phyloP scores from a whole-genome alignment of 2,113 vertebrate genomes.

The Nansenia antarctica region DNA sequence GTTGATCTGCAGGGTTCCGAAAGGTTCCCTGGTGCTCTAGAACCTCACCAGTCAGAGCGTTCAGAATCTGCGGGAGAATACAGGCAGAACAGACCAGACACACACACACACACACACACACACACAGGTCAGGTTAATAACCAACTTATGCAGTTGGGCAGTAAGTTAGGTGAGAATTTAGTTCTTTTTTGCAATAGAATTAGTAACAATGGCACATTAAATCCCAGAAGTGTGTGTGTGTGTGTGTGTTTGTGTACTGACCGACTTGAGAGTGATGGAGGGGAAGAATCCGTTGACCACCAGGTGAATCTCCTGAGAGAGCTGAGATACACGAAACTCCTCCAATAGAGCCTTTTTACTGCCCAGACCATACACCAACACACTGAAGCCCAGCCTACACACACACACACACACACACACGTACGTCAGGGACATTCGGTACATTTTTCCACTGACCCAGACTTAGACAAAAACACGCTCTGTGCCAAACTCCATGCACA shows the following conservation, averaged over 20 bases:
- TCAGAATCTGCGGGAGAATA: slow-evolving; percentile 83
- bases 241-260: slow-evolving; percentile 63
- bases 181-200: too few relatives aligned
- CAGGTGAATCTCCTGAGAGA: slow-evolving; percentile 84
- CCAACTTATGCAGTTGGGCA: too few relatives aligned
- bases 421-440: slow-evolving; percentile 23
- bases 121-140: too few relatives aligned
- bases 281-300: slow-evolving; percentile 98
- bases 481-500: too few relatives aligned
- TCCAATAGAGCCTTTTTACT: slow-evolving; percentile 92
- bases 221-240: background rate
- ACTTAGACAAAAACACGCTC: background rate
- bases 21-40: slow-evolving; percentile 85
- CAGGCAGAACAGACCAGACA: too few relatives aligned
- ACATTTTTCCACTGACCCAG: too few relatives aligned
- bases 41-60: slow-evolving; percentile 85
- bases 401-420: slow-evolving; percentile 34
- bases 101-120: too few relatives aligned
- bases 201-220: too few relatives aligned
- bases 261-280: slow-evolving; percentile 91
- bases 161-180: too few relatives aligned
- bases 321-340: slow-evolving; percentile 83
- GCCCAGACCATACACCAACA: slow-evolving; percentile 92
- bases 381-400: slow-evolving; percentile 89
- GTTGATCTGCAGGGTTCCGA: slow-evolving; percentile 85